Evolutionary conservation across 2,797 vertebrate species (phyloP), one percentile per base, ranked within the genome.

Genomic region (Sardinella longiceps): DNA sequence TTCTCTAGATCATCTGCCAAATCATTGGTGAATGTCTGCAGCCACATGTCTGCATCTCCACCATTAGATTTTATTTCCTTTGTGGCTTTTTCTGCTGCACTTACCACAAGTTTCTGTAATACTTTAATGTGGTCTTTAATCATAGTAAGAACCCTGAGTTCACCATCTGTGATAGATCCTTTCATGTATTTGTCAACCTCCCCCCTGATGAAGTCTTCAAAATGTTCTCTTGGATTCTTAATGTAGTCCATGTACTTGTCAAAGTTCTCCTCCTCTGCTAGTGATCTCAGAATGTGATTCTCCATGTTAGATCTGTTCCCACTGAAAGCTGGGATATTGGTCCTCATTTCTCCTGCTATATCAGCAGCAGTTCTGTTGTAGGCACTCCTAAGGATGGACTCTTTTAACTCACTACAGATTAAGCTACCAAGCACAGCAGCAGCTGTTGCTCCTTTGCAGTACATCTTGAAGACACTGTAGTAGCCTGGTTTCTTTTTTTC

Each of bases 201-300:
- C 3, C 5, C 6, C 18, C 1, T 20, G 14, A 53, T 53, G 51
- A 53, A 53, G 20, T 4, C 18, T 20, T 18, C 5, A 20, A 18
- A 53, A 20, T 18, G 51, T 20, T 53, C 51, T 20, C 18, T 53
- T 53, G 51, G 51, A 53, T 53, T 53, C 14, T 20, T 20, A 53
- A 53, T 53, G 51, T 53, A 53, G 0, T 48, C 0, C 23, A 33
- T 84, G 48, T 90, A 95, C 0, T 91, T 37, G 25, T 90, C 85
- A 92, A 94, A 95, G 0, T 90, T 85, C 82, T 94, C 93, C 30
- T 93, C 43, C 85, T 93, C 0, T 74, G 93, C 94, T 66, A 95
- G 77, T 50, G 88, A 87, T 28, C 45, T 90, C 84, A 95, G 89
- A 15, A 95, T 90, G 85, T 88, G 90, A 23, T 89, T 87, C 33